These are phyloP conservation scores for Spisula solida DNA, from an alignment of 2,888 invertebrate genomes.

Conservation along the genomic window DNA sequence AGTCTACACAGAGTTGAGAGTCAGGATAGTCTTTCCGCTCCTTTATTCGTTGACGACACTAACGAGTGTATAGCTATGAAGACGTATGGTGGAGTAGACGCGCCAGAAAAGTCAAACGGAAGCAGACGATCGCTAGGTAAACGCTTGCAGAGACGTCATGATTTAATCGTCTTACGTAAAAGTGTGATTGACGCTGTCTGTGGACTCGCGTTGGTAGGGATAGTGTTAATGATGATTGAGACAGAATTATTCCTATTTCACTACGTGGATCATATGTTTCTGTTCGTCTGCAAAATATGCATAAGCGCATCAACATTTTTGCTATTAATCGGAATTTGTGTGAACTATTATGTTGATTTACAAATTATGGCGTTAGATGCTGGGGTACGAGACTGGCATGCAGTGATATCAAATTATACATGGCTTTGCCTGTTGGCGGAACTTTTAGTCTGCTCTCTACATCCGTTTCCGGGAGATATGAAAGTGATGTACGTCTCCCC, in stretches of 20 bases:
- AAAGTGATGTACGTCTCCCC: conserved; percentile 72
- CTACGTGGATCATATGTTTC: conserved; percentile 64
- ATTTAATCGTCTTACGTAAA: conserved; percentile 67
- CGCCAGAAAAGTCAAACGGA: conserved; percentile 15
- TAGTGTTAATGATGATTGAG: conserved; percentile 81
- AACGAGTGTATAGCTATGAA: conserved; percentile 34
- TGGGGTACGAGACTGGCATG: conserved; percentile 78
- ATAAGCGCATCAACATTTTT: conserved; percentile 77
- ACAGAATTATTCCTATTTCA: conserved; percentile 79
- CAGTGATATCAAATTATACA: conserved; percentile 75
- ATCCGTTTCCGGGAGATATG: conserved; percentile 82
- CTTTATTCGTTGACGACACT: conserved; percentile 61
- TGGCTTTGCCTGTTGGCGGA: conserved; percentile 75
- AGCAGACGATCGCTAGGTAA: conserved; percentile 66
- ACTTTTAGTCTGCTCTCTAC: conserved; percentile 78
- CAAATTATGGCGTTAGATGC: conserved; percentile 77
- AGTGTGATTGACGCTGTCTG: conserved; percentile 79
- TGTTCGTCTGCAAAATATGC: conserved; percentile 73
- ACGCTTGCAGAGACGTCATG: conserved; percentile 72
- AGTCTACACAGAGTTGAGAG: conserved; percentile 53
- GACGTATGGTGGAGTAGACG: conserved; percentile 57
- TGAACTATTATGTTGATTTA: conserved; percentile 74
- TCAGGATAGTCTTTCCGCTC: conserved; percentile 54
- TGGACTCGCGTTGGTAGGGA: conserved; percentile 76
- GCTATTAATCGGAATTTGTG: conserved; percentile 77